phyloP scores from a whole-genome alignment of 2,113 vertebrate species.

The Corythaixoides concolor region DNA sequence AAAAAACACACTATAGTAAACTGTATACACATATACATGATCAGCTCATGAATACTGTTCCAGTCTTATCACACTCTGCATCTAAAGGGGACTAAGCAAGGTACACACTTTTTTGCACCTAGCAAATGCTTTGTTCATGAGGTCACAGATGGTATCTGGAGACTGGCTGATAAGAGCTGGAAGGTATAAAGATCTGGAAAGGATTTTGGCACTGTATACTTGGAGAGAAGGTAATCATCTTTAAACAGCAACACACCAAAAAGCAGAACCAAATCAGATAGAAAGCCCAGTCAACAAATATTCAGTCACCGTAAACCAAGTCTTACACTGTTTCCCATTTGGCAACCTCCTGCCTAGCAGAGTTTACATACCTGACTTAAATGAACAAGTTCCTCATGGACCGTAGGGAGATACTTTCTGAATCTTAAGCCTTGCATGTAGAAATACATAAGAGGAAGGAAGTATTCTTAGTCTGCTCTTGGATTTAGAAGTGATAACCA shows the following conservation, averaged over 20 bases:
- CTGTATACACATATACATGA: background rate
- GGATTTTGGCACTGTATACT: background rate
- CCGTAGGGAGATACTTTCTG: background rate
- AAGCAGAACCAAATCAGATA: background rate
- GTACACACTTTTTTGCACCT: background rate
- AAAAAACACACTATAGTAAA: rapidly evolving
- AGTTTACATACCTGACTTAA: background rate
- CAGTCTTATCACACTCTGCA: rapidly evolving
- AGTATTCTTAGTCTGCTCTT: background rate
- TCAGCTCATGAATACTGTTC: background rate
- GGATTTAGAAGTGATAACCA: background rate
- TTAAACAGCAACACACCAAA: background rate
- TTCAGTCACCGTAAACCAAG: background rate
- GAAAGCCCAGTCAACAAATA: background rate
- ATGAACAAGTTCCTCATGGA: background rate
- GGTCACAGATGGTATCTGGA: background rate
- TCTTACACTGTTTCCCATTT: background rate
- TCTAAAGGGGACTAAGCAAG: background rate
- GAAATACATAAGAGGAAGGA: background rate
- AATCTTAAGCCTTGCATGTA: background rate
- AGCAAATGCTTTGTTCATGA: background rate
- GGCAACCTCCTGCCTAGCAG: background rate
- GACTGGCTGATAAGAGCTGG: background rate
- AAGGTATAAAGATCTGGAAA: background rate
- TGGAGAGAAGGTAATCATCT: background rate